Percentiles rank a stretch among this genome's conserved stretches.
Conservation (phyloP, 2,797 vertebrate species). For the Falco berigora region DNA sequence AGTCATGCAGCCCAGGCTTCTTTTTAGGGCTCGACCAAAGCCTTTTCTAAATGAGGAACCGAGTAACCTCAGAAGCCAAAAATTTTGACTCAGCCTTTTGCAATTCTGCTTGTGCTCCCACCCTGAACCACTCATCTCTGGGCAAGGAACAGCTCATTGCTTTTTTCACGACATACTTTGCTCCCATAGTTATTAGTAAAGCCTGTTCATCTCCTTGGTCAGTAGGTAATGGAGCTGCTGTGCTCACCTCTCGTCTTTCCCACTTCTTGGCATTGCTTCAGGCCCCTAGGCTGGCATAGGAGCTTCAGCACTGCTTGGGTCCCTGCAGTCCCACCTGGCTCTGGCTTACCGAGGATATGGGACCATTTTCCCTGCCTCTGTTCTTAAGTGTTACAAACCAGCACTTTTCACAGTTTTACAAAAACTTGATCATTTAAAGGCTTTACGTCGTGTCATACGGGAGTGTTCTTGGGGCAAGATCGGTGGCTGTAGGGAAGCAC, state of each 20-base stretch:
- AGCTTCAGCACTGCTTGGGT: not conserved
- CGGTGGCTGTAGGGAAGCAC: not conserved
- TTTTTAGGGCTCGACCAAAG: not conserved
- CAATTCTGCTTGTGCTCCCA: not conserved
- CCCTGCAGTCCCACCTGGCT: not conserved
- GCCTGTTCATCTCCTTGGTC: not conserved
- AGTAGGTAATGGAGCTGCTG: not conserved
- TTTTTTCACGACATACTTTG: not conserved
- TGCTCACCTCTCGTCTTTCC: not conserved
- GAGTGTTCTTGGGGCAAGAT: not conserved
- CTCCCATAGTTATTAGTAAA: not conserved
- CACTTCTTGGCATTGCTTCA: not conserved
- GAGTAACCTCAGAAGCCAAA: not conserved
- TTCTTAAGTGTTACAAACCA: not conserved
- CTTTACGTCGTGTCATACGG: rapidly evolving
- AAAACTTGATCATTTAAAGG: not conserved
- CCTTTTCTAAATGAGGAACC: not conserved
- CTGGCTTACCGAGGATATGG: not conserved
- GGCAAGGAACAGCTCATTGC: not conserved
- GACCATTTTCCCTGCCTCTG: not conserved
- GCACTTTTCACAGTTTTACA: not conserved
- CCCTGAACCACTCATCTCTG: not conserved
- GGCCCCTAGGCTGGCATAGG: no score
- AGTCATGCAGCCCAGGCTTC: not conserved
- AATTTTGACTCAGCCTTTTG: not conserved